These are phyloP conservation scores for Syngnathus rostellatus DNA, from an alignment of 2,797 vertebrate species.

Conservation along the genomic window DNA sequence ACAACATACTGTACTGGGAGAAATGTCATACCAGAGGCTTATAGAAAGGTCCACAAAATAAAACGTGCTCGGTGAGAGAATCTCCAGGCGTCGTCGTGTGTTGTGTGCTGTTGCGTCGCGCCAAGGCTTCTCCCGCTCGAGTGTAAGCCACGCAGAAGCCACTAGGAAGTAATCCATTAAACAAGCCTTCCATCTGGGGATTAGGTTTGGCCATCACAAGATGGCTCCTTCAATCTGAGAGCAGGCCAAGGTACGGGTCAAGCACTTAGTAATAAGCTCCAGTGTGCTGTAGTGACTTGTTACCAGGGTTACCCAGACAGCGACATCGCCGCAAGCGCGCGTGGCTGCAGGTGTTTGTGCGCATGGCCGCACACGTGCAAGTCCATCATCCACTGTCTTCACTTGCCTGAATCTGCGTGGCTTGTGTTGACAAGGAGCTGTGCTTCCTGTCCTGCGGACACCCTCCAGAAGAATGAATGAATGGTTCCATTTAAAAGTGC, in stretches of 20 bases:
- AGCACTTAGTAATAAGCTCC: conserved; percentile 72
- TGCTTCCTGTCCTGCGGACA: conserved; percentile 4
- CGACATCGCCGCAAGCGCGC: background rate
- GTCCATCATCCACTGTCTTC: conserved; percentile 17
- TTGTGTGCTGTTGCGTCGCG: conserved; percentile 2
- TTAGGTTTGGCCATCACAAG: conserved; percentile 68
- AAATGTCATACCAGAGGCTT: background rate
- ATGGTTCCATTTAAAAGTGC: conserved; percentile 21
- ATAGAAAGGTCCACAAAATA: background rate
- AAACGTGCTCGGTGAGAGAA: conserved; percentile 11
- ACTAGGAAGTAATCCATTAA: conserved; percentile 66
- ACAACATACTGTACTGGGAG: background rate
- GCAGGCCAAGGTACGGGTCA: conserved; percentile 62
- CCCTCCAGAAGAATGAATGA: conserved; percentile 30
- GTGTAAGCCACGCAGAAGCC: conserved; percentile 22
- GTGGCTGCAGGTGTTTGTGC: background rate
- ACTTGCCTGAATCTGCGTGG: conserved; percentile 27
- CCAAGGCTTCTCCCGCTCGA: conserved; percentile 16
- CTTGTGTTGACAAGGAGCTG: conserved; percentile 29
- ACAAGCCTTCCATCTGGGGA: conserved; percentile 62
- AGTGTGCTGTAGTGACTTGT: conserved; percentile 58
- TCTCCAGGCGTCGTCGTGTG: conserved; percentile 14
- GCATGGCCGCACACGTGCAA: conserved; percentile 25
- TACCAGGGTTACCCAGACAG: conserved; percentile 59
- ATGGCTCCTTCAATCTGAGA: conserved; percentile 63